Base-by-base conservation (phyloP, 2,888 invertebrate genomes). In the Pegoplata infirma region DNA sequence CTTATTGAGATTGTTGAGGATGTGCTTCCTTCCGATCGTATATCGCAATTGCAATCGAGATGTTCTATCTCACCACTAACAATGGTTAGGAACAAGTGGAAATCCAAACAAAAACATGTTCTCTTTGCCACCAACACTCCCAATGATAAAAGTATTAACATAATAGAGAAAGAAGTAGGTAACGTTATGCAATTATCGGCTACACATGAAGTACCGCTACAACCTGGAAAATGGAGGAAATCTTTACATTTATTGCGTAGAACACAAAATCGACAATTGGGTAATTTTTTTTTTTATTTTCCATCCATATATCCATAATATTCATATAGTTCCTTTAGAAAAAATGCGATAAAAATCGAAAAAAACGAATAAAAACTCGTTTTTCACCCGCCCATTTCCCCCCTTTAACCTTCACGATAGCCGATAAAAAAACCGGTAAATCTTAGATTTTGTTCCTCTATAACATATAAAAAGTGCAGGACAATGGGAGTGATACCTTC, bases 161-260 rank as follows among this genome's bases (percentile, higher is more conserved):
- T 5, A 1, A 4, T 47, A 5, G 56, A 14, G 40, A 7, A 55
- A 0, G 16, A 53, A 6, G 8, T 23, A 8, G 16, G 3, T 25
- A 5, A 25, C 16, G 6, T 12, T 5, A 17, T 40, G 8, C 10
- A 53, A 16, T 12, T 36, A 1, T 3, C 14, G 19, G 12, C 55
- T 17, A 10, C 1, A 69, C 55, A 74, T 3, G 81, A 76, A 19
- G 55, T 93, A 81, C 88, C 91, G 10, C 86, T 94, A 2, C 92
- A 91, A 81, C 92, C 94, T 10, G 94, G 94, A 0, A 94, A 92
- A 84, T 94, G 94, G 93, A 91, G 93, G 58, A 91, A 93, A 83
- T 93, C 94, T 0, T 84, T 94, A 5, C 92, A 91, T 77, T 91
- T 91, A 76, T 91, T 92, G 83, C 92, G 90, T 81, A 90, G 91